These are phyloP conservation scores for Phaethornis superciliosus DNA, from an alignment of 2,113 vertebrate species.

Conservation along the genomic window DNA sequence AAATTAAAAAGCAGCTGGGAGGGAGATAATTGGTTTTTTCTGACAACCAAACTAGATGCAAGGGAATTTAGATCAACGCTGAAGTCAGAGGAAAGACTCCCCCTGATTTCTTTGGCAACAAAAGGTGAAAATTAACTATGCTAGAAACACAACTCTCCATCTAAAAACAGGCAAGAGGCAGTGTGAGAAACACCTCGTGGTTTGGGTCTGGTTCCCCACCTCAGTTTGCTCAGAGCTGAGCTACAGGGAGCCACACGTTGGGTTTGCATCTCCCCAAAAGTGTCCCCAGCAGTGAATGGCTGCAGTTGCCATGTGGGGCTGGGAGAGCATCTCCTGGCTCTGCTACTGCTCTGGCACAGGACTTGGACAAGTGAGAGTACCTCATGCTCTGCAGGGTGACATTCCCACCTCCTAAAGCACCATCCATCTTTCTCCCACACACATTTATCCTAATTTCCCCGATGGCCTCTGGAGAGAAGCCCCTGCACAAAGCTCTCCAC, in stretches of 20 bases:
- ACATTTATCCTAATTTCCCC: not conserved
- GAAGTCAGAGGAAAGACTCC: not conserved
- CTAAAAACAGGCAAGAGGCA: not conserved
- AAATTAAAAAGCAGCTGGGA: not conserved
- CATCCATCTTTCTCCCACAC: not conserved
- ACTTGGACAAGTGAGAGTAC: not conserved
- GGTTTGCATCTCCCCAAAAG: not conserved
- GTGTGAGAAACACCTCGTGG: accelerated
- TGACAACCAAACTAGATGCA: not conserved
- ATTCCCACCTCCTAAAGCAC: not conserved
- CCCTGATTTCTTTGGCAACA: not conserved
- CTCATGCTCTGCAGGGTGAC: not conserved
- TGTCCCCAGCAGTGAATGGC: accelerated
- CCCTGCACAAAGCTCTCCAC: not conserved
- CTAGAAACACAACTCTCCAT: not conserved
- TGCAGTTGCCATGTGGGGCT: not conserved
- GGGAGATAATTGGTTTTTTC: not conserved
- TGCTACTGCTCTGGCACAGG: not conserved
- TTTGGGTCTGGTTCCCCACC: not conserved
- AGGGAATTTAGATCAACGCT: not conserved
- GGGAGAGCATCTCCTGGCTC: not conserved
- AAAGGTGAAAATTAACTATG: not conserved
- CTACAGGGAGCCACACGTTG: accelerated
- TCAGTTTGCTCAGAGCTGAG: not conserved
- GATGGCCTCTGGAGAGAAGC: not conserved